phyloP scores from a whole-genome alignment of 2,113 vertebrate genomes.

The Azemiops feae region DNA sequence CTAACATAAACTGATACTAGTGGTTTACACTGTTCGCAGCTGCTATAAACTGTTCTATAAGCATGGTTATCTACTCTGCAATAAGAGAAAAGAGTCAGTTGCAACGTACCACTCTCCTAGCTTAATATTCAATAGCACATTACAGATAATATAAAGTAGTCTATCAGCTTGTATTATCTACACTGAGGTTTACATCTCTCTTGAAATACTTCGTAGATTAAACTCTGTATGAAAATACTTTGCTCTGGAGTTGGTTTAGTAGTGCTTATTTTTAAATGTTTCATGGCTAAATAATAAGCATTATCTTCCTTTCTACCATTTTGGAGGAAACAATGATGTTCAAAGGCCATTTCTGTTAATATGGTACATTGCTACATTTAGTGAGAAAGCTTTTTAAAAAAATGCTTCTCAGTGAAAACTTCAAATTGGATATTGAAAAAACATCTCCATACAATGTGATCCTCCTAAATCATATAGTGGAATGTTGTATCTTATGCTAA shows the following conservation, averaged over 20 bases:
- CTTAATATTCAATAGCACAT: neutral
- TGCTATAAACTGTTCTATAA: neutral
- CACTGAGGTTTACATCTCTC: neutral
- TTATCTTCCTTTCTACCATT: neutral
- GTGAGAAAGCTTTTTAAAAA: neutral
- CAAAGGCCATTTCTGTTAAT: neutral
- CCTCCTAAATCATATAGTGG: neutral
- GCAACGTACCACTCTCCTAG: neutral
- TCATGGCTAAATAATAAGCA: neutral
- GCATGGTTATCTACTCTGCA: neutral
- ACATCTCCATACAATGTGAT: neutral
- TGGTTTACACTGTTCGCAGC: neutral
- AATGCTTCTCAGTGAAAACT: neutral
- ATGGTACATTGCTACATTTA: neutral
- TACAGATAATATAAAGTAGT: neutral
- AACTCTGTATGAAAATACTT: neutral
- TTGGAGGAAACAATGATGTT: neutral
- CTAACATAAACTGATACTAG: neutral
- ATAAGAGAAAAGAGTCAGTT: neutral
- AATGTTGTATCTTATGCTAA: neutral
- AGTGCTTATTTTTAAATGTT: neutral
- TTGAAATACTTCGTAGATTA: neutral
- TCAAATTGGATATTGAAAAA: neutral
- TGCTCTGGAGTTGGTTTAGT: neutral
- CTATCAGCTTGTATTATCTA: neutral